Base-by-base conservation (phyloP, 2,113 vertebrate genomes). In the Pygoscelis adeliae region DNA sequence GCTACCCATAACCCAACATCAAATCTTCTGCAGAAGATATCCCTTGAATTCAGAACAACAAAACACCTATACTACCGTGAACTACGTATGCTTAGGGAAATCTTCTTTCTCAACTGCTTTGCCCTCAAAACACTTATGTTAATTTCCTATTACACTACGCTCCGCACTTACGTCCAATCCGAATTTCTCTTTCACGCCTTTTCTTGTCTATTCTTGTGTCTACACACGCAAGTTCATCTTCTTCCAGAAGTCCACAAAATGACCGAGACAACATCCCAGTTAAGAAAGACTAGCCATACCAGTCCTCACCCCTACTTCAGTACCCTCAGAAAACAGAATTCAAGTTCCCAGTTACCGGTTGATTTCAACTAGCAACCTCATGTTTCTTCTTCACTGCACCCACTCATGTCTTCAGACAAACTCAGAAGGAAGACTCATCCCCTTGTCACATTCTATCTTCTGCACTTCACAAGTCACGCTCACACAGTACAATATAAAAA, bases 391-490 rank as follows among this genome's bases (percentile, higher is more conserved):
- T 74, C 49, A 3, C 89, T 58, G 93, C 83, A 87, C 93, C 92
- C 93, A 85, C 96, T 97, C 92, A 21, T 0, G 1, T 44, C 92
- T 95, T 5, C 83, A 91, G 87, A 85, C 56, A 65, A 30, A 81
- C 62, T 93, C 91, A 29, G 79, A 61, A 62, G 86, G 63, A 55
- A 77, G 76, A 67, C 85, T 95, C 71, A 27, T 83, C 80, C 88
- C 95, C 85, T 49, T 71, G 90, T 86, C 90, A 92, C 77, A 18
- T 77, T 62, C 72, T 32, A 55, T 79, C 85, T 79, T 84, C 80
- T 91, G 88, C 80, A 34, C 86, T 94, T 93, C 72, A 81, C 96
- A 81, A 90, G 71, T 83, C 85, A 87, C 5, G 11, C 79, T 97
- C 61, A 27, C 59, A 50, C 38, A 83, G 74, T 27, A 66, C 74